phyloP scores from a whole-genome alignment of 92 coral and sea anemone species.

The Bergia sp. region DNA sequence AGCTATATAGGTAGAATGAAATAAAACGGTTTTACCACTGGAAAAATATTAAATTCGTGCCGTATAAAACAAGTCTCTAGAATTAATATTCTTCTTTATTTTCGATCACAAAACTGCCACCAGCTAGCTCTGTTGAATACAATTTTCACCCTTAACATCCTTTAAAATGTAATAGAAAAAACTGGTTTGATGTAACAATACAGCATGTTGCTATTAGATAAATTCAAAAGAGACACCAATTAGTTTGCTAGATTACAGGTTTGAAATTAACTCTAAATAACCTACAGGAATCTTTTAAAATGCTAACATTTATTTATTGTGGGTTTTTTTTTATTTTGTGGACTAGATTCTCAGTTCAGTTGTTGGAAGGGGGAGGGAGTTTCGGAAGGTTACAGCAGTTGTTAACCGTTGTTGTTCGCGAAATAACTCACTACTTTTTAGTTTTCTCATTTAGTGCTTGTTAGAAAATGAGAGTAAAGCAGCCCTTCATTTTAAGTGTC shows the following conservation, averaged over 20 bases:
- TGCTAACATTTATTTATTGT: neutral
- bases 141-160: neutral
- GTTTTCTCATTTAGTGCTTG: too few species aligned
- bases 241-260: neutral
- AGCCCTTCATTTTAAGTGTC: too few species aligned
- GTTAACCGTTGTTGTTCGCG: too few species aligned
- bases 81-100: neutral
- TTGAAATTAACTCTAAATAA: neutral
- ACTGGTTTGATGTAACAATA: neutral
- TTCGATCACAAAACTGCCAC: neutral
- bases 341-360: too few species aligned
- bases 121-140: neutral
- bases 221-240: too few species aligned
- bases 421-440: too few species aligned
- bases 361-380: too few species aligned
- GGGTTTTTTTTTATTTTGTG: too few species aligned
- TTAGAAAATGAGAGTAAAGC: too few species aligned
- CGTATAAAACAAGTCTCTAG: neutral
- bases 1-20: neutral
- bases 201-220: neutral
- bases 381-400: too few species aligned
- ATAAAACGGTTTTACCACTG: neutral
- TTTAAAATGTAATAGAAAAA: neutral
- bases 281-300: neutral
- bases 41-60: neutral